phyloP scores from a whole-genome alignment of 37 sponge, comb jelly and placozoan genomes.

The Hexactinellida sp. region DNA sequence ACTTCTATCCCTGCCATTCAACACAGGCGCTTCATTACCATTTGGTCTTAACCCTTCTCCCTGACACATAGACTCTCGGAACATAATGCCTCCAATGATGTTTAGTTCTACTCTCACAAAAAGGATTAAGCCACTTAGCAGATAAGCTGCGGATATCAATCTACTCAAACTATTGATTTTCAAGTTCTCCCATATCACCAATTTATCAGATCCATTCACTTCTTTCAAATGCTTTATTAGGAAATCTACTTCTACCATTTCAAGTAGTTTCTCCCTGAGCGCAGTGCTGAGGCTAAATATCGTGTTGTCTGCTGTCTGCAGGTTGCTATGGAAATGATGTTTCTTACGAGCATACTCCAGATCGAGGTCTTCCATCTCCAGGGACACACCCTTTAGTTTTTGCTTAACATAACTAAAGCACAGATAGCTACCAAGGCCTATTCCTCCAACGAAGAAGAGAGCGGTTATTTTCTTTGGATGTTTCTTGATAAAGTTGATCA shows the following conservation, averaged over 20 bases:
- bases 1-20: background rate
- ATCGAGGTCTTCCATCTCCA: background rate
- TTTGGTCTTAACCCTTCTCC: background rate
- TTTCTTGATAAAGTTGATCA: background rate
- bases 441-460: background rate
- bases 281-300: background rate
- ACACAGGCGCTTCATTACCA: background rate
- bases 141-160: background rate
- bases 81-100: background rate
- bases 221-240: background rate
- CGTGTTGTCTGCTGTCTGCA: background rate
- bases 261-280: background rate
- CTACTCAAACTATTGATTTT: background rate
- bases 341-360: background rate
- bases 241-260: background rate
- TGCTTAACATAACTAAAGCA: background rate
- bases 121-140: background rate
- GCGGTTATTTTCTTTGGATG: background rate
- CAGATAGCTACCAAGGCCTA: background rate
- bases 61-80: background rate
- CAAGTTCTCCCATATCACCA: background rate
- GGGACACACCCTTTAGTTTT: background rate
- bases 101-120: background rate
- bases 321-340: slow-evolving; percentile 5
- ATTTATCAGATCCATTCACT: background rate